phyloP scores from a whole-genome alignment of 35 echinoderm and acorn worm species.

The Apostichopus californicus region DNA sequence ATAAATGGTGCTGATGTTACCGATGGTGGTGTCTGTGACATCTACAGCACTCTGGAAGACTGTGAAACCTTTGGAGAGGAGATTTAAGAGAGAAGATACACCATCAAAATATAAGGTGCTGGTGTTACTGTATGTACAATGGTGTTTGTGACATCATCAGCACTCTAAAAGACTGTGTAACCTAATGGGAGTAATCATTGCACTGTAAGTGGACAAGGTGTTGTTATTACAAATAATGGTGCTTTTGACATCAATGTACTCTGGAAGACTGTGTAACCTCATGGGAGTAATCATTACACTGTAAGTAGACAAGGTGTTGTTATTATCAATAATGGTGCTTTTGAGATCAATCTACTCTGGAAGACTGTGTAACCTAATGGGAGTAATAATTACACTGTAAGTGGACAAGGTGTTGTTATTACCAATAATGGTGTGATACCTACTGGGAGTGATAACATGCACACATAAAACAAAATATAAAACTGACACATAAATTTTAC shows the following conservation, averaged over 20 bases:
- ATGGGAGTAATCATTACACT: no score
- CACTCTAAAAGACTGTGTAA: constrained; percentile 23
- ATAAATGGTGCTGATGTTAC: background rate
- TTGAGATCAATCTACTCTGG: background rate
- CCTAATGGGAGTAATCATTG: background rate
- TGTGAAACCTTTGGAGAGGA: constrained; percentile 2
- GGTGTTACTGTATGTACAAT: background rate
- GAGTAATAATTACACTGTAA: no score
- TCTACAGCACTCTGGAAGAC: constrained; percentile 2
- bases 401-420: no score
- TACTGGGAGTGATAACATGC: no score
- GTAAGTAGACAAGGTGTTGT: no score
- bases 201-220: no score
- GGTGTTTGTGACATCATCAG: background rate
- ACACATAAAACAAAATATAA: no score
- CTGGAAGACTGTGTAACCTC: constrained; percentile 32
- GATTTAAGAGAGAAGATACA: background rate
- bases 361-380: constrained; percentile 26
- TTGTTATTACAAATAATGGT: no score
- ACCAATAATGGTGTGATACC: no score
- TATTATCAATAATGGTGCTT: no score
- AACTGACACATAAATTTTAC: background rate
- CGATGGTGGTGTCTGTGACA: background rate
- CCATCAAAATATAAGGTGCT: background rate
- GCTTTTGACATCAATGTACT: no score